Conservation (phyloP, 2,888 invertebrate species). For the Venusia cambrica region DNA sequence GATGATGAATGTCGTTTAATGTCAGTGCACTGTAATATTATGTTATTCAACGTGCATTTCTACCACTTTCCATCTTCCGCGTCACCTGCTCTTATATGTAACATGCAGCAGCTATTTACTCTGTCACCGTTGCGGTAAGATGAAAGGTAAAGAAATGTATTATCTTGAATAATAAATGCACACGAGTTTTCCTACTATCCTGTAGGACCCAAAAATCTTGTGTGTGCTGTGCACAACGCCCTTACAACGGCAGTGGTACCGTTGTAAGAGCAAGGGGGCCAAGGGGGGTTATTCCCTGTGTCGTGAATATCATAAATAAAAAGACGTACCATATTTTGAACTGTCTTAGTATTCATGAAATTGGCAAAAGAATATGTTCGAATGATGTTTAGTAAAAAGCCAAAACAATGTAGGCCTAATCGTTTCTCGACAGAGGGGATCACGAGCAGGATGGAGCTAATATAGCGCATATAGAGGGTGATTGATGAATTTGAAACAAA, state of each 20-base stretch:
- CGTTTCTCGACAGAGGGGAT: background rate
- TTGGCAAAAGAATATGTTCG: too few species aligned
- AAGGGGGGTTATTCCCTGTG: too few species aligned
- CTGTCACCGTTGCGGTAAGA: conserved; percentile 5
- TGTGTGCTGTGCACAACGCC: too few species aligned
- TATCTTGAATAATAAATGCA: too few species aligned
- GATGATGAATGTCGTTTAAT: conserved; percentile 1
- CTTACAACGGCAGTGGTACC: too few species aligned
- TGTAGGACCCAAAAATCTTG: too few species aligned
- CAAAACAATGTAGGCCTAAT: background rate
- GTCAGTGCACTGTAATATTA: conserved; percentile 8
- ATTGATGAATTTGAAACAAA: conserved; percentile 21
- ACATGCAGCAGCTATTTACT: conserved; percentile 11
- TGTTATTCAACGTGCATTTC: conserved; percentile 16
- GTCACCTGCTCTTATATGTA: conserved; percentile 14
- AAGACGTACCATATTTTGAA: too few species aligned
- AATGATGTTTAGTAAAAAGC: too few species aligned
- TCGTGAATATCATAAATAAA: too few species aligned
- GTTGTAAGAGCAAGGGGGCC: too few species aligned
- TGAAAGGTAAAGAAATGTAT: conserved; percentile 1
- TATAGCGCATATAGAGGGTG: conserved; percentile 6
- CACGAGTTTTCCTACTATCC: too few species aligned
- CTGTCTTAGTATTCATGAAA: too few species aligned
- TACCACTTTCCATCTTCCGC: conserved; percentile 18
- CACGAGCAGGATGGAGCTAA: conserved; percentile 13